A percentile compares a stretch with the other conserved stretches of the same genome.
phyloP scores from a whole-genome alignment of 2,888 invertebrate genomes.

The Neocrepidodera transversa region DNA sequence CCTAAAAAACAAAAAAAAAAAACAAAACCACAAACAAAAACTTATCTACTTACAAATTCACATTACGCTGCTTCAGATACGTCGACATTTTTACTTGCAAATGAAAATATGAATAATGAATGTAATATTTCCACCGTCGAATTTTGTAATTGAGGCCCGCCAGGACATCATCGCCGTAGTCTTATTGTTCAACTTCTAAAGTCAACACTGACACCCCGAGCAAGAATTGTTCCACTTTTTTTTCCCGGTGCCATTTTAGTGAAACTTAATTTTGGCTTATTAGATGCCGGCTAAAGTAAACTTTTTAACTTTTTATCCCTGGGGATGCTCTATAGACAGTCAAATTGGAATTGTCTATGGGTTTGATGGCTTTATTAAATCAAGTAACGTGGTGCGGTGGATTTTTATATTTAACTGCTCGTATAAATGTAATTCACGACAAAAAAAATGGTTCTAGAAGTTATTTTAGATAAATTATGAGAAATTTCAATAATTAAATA shows the following conservation, averaged over 20 bases:
- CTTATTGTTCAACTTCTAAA: conserved; percentile 46
- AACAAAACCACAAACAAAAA: conserved; percentile 10
- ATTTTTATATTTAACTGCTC: conserved; percentile 27
- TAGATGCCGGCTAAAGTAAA: conserved; percentile 54
- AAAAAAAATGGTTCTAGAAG: too few relatives aligned
- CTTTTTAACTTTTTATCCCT: conserved; percentile 48
- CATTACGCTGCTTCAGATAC: conserved; percentile 18
- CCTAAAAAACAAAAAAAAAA: not conserved
- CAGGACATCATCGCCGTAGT: conserved; percentile 43
- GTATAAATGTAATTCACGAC: too few relatives aligned
- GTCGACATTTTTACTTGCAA: conserved; percentile 45
- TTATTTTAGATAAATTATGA: too few relatives aligned
- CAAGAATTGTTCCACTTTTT: conserved; percentile 37
- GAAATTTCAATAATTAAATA: too few relatives aligned
- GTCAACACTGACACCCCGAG: conserved; percentile 46
- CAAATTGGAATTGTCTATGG: conserved; percentile 51
- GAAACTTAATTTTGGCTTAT: conserved; percentile 56
- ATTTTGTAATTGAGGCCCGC: conserved; percentile 46
- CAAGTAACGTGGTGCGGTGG: conserved; percentile 32
- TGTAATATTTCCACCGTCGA: conserved; percentile 45
- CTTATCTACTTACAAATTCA: conserved; percentile 20
- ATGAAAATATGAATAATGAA: conserved; percentile 52
- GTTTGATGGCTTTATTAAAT: conserved; percentile 48
- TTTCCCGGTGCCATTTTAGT: conserved; percentile 50
- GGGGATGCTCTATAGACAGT: conserved; percentile 52